Conservation (phyloP, 1,140 invertebrate species). For the Oryctes rhinoceros region DNA sequence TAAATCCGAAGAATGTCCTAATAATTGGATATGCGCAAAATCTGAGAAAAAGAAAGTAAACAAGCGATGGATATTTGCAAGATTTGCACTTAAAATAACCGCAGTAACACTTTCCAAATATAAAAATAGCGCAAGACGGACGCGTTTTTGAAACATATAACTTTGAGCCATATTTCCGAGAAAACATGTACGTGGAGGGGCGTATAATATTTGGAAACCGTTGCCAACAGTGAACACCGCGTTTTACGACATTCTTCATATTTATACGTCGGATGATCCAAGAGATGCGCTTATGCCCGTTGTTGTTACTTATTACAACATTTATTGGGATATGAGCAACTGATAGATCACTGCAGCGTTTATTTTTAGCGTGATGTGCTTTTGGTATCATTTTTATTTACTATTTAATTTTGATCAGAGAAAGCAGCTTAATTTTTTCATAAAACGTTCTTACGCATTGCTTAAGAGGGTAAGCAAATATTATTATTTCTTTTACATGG, state of each 20-base stretch:
- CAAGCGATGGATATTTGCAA: slow-evolving; percentile 11
- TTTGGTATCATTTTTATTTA: too few species aligned
- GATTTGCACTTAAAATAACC: slow-evolving; percentile 1
- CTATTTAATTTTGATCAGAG: too few species aligned
- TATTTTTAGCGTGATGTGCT: too few species aligned
- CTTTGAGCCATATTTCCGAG: neutral
- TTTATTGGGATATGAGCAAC: neutral
- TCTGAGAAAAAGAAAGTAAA: slow-evolving; percentile 2
- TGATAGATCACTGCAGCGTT: too few species aligned
- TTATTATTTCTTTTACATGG: too few species aligned
- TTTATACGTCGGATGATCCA: neutral
- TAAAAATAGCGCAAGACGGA: slow-evolving; percentile 28
- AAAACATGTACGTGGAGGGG: neutral
- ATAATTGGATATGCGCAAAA: neutral
- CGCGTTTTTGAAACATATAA: neutral
- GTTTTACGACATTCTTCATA: neutral
- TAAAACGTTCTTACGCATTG: too few species aligned
- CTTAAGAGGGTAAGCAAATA: too few species aligned
- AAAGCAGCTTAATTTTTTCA: too few species aligned
- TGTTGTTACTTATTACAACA: slow-evolving; percentile 1
- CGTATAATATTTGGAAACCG: slow-evolving; percentile 9
- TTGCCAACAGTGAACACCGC: neutral
- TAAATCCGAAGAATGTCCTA: neutral
- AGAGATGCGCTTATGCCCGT: neutral
- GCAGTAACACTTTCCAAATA: slow-evolving; percentile 1